A percentile compares a stretch with the other conserved stretches of the same genome.
Conservation (phyloP, 2,888 invertebrate genomes). For the Apamea crenata region DNA sequence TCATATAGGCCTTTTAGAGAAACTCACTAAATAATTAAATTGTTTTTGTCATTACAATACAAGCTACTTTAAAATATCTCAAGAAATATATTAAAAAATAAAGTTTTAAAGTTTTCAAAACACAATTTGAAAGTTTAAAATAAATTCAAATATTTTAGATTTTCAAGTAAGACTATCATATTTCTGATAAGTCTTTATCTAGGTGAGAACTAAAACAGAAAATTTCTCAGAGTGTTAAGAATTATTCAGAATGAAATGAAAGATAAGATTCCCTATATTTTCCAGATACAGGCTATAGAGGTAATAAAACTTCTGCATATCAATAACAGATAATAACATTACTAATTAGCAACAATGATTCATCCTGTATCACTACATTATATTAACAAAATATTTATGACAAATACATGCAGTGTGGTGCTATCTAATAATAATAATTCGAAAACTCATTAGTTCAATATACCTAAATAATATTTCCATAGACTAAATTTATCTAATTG, state of each 20-base stretch:
- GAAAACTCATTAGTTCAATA: not conserved
- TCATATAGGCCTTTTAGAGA: not conserved
- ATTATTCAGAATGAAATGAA: conserved; percentile 14
- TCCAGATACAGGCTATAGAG: not conserved
- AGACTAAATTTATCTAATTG: not conserved
- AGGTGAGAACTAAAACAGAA: not conserved
- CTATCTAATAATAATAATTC: conserved; percentile 5
- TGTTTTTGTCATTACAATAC: not conserved
- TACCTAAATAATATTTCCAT: not conserved
- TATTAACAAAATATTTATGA: conserved; percentile 27
- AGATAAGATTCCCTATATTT: conserved; percentile 19
- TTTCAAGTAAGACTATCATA: conserved; percentile 1
- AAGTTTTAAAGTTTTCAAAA: too few relatives aligned
- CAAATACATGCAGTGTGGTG: conserved; percentile 4
- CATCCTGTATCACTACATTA: conserved; percentile 23
- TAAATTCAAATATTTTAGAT: not conserved
- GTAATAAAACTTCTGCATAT: conserved; percentile 23
- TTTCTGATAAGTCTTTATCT: conserved; percentile 10
- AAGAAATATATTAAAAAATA: not conserved
- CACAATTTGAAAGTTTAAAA: not conserved
- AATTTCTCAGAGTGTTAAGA: not conserved
- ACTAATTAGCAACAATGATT: conserved; percentile 43
- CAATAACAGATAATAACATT: conserved; percentile 27
- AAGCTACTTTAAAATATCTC: not conserved
- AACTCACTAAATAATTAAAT: not conserved